Evolutionary conservation across 2,113 vertebrate genomes (phyloP).

Genomic region (Fulmarus glacialis): DNA sequence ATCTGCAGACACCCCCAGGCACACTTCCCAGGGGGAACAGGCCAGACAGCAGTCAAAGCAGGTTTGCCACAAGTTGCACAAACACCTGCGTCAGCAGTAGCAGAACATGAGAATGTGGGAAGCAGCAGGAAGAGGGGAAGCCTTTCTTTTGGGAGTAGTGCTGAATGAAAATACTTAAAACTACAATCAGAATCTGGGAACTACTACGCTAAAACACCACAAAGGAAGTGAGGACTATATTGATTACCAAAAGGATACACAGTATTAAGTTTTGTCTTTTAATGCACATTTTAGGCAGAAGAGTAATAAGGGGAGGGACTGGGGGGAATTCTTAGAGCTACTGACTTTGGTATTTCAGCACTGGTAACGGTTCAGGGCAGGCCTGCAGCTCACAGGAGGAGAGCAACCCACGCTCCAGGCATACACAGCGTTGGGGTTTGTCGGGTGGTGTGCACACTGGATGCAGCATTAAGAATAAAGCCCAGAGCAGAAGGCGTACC

Average conservation of each 20-base stretch:
- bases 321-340: background rate
- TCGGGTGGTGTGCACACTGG: rapidly evolving
- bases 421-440: background rate
- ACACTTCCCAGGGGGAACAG: background rate
- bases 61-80: background rate
- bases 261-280: background rate
- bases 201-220: background rate
- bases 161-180: background rate
- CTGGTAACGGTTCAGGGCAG: background rate
- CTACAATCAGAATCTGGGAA: background rate
- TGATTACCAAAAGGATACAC: background rate
- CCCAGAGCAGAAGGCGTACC: background rate
- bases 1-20: background rate
- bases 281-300: background rate
- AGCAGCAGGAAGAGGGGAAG: background rate
- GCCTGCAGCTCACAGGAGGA: background rate
- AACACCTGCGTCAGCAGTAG: background rate
- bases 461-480: background rate
- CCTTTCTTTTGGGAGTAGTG: background rate
- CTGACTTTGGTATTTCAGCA: background rate
- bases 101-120: background rate
- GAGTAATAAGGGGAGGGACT: background rate
- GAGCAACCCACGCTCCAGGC: background rate
- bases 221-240: background rate
- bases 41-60: background rate